These are phyloP conservation scores for Ctenoplectra terminalis DNA, from an alignment of 1,140 invertebrate species.

Conservation along the genomic window DNA sequence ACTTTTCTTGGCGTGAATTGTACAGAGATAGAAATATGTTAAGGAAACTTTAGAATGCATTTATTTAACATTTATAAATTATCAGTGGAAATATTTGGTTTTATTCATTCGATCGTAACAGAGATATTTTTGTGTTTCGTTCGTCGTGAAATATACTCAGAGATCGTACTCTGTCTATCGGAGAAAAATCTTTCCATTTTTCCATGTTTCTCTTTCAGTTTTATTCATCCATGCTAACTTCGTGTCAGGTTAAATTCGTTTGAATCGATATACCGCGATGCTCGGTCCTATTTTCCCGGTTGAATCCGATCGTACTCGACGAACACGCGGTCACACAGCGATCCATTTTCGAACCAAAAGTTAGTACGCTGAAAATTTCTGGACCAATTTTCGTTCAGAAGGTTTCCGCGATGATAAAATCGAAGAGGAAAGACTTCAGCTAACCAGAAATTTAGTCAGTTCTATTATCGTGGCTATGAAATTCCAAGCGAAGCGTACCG, in stretches of 20 bases:
- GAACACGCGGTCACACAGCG: not conserved
- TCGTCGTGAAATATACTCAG: no score
- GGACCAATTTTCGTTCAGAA: no score
- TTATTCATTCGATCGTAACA: no score
- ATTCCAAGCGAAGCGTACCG: not conserved
- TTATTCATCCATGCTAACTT: no score
- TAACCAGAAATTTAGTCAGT: not conserved
- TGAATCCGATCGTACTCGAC: not conserved
- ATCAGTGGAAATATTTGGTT: no score
- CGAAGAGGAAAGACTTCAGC: not conserved
- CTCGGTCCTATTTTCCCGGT: not conserved
- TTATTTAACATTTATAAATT: no score
- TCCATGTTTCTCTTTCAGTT: not conserved
- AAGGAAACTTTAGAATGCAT: no score
- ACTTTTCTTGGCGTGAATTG: no score
- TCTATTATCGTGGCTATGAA: not conserved
- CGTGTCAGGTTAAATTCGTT: not conserved
- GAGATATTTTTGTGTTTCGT: no score
- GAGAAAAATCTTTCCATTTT: not conserved
- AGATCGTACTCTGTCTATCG: no score
- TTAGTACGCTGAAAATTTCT: conserved; percentile 6
- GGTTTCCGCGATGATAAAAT: not conserved
- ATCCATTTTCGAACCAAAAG: not conserved
- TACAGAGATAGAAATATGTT: no score
- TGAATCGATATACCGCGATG: conserved; percentile 11